These are phyloP conservation scores for Nezara viridula DNA, from an alignment of 2,888 invertebrate genomes.

Conservation along the genomic window DNA sequence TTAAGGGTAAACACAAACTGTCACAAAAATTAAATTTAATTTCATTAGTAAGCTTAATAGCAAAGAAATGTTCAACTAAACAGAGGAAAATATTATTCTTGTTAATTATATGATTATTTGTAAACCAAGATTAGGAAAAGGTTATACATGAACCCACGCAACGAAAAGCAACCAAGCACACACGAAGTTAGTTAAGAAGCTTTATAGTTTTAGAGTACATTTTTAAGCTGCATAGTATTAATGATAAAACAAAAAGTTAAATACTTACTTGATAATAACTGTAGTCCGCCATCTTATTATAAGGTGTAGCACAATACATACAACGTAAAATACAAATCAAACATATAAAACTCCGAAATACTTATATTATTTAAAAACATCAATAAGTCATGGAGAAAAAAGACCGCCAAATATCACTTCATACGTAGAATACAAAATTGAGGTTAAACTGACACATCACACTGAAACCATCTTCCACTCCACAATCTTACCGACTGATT, in stretches of 20 bases:
- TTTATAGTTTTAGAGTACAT: neutral
- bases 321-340: slow-evolving; percentile 32
- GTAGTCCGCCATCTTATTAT: slow-evolving; percentile 76
- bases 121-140: neutral
- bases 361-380: slow-evolving; percentile 31
- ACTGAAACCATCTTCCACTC: slow-evolving; percentile 59
- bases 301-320: slow-evolving; percentile 53
- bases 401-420: slow-evolving; percentile 31
- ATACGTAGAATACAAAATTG: slow-evolving; percentile 60
- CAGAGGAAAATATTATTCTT: neutral
- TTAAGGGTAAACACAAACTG: neutral
- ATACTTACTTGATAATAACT: slow-evolving; percentile 76
- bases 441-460: slow-evolving; percentile 64
- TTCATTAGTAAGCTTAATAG: neutral
- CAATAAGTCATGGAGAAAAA: slow-evolving; percentile 29
- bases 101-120: neutral
- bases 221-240: neutral
- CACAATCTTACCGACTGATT: slow-evolving; percentile 64
- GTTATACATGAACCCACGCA: slow-evolving; percentile 30
- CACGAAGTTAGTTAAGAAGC: slow-evolving; percentile 34
- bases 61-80: neutral
- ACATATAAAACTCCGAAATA: slow-evolving; percentile 42
- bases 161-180: slow-evolving; percentile 10
- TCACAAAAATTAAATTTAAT: neutral
- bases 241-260: slow-evolving; percentile 60